Percentiles rank a stretch among this genome's conserved stretches.
These are phyloP conservation scores for Nebria brevicollis DNA, from an alignment of 2,888 invertebrate species.

Conservation along the genomic window DNA sequence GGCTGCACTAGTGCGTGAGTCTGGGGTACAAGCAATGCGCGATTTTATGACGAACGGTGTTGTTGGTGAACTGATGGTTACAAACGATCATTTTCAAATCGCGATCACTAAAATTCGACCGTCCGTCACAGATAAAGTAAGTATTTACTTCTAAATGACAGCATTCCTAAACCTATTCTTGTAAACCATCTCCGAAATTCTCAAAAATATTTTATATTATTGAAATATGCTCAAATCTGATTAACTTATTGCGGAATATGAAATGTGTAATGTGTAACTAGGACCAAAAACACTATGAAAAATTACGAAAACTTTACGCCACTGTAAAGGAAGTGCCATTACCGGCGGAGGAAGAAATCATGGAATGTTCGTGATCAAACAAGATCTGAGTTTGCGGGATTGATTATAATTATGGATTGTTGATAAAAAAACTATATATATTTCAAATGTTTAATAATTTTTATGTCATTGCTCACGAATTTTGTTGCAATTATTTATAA, in stretches of 20 bases:
- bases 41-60: slow-evolving; percentile 74
- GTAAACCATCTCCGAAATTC: no score
- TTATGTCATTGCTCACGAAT: neutral
- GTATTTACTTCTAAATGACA: slow-evolving; percentile 17
- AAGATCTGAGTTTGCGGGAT: neutral
- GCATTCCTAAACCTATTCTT: no score
- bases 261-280: slow-evolving; percentile 52
- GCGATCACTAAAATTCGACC: slow-evolving; percentile 86
- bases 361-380: slow-evolving; percentile 57
- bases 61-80: slow-evolving; percentile 65
- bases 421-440: slow-evolving; percentile 15
- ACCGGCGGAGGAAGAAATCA: slow-evolving; percentile 67
- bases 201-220: no score
- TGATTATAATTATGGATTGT: slow-evolving; percentile 32
- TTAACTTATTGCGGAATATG: no score
- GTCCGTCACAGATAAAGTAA: slow-evolving; percentile 82
- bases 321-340: slow-evolving; percentile 53
- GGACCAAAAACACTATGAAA: slow-evolving; percentile 82
- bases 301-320: slow-evolving; percentile 75
- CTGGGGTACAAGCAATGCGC: slow-evolving; percentile 82
- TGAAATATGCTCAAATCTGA: no score
- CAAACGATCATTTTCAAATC: slow-evolving; percentile 76
- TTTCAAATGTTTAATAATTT: neutral
- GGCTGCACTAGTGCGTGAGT: slow-evolving; percentile 87
- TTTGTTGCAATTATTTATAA: neutral